Evolutionary conservation across 2,113 vertebrate genomes (phyloP).

Genomic region (Ibidorhyncha struthersii): DNA sequence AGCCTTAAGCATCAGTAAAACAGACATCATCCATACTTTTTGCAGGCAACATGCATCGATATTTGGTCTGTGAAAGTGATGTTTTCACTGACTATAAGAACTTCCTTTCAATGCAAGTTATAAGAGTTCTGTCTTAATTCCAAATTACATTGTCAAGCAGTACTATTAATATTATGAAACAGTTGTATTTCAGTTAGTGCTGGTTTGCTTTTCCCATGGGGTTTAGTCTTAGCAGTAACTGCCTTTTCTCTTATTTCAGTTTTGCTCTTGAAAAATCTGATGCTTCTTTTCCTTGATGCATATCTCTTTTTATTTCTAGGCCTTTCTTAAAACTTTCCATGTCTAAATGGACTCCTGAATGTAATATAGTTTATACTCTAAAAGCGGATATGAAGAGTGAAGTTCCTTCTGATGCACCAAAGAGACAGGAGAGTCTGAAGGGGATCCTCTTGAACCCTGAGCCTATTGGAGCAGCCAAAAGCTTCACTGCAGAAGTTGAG

Average conservation of each 20-base stretch:
- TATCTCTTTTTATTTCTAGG: constrained; percentile 64
- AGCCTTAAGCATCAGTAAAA: not conserved
- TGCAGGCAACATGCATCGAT: rapidly evolving
- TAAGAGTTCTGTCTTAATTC: not conserved
- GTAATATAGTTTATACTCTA: constrained; percentile 72
- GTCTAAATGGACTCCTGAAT: constrained; percentile 82
- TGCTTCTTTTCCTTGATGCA: not conserved
- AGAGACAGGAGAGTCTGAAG: constrained; percentile 94
- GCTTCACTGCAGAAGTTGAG: constrained; percentile 88
- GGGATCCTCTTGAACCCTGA: constrained; percentile 92
- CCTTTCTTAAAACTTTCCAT: constrained; percentile 74
- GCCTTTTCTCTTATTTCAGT: not conserved
- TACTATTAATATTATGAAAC: not conserved
- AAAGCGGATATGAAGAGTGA: constrained; percentile 98
- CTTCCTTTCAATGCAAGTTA: not conserved
- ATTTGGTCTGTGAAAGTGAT: not conserved
- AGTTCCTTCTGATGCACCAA: constrained; percentile 89
- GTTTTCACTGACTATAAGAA: not conserved
- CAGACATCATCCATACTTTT: rapidly evolving
- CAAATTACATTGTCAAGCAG: not conserved
- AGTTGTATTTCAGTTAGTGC: not conserved
- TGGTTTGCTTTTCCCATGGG: not conserved
- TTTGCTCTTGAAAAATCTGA: not conserved
- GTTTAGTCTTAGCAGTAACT: not conserved
- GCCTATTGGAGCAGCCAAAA: constrained; percentile 88